Percentiles rank a stretch among this genome's conserved stretches.
phyloP scores from a whole-genome alignment of 2,113 vertebrate species.

The Epinephelus fuscoguttatus region DNA sequence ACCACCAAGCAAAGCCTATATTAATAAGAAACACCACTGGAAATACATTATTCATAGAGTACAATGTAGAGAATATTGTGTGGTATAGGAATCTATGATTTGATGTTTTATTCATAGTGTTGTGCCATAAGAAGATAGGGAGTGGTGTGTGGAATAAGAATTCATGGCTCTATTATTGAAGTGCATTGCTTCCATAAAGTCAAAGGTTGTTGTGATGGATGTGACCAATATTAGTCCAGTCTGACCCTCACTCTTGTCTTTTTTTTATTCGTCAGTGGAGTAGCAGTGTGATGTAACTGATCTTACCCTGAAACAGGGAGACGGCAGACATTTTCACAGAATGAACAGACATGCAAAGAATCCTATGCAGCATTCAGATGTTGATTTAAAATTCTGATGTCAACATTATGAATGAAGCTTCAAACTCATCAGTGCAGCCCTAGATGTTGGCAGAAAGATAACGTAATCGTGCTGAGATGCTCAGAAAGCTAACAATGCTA shows the following conservation, averaged over 20 bases:
- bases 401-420: too few relatives aligned
- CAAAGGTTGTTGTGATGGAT: constrained; percentile 65
- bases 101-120: constrained; percentile 80
- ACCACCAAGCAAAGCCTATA: constrained; percentile 51
- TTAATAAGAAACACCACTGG: constrained; percentile 65
- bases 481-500: too few relatives aligned
- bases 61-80: constrained; percentile 73
- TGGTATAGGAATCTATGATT: constrained; percentile 64
- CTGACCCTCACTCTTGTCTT: constrained; percentile 36
- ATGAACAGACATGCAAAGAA: too few relatives aligned
- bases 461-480: too few relatives aligned
- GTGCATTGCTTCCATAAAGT: constrained; percentile 47
- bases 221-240: constrained; percentile 47
- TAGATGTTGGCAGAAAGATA: too few relatives aligned
- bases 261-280: constrained; percentile 37
- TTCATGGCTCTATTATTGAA: constrained; percentile 66
- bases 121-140: constrained; percentile 62
- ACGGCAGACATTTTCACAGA: too few relatives aligned
- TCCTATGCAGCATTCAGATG: too few relatives aligned
- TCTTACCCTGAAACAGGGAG: background rate
- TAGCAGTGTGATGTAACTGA: constrained; percentile 14
- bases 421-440: too few relatives aligned
- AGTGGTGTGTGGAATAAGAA: constrained; percentile 64
- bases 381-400: background rate
- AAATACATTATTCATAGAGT: constrained; percentile 74